phyloP scores from a whole-genome alignment of 2,888 invertebrate species.

The Oithona nana region DNA sequence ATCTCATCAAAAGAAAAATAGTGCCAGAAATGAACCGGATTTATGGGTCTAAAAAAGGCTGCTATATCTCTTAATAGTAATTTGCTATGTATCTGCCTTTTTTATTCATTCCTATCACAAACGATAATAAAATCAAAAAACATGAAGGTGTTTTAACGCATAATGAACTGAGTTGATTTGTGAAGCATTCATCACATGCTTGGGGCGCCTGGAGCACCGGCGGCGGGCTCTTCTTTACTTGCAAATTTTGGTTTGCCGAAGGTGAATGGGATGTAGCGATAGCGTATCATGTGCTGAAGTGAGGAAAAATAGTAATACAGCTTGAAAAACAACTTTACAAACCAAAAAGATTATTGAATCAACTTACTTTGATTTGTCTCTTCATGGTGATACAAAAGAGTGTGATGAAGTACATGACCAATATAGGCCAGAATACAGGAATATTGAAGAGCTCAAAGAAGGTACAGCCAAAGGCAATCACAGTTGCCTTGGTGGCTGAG shows the following conservation, averaged over 20 bases:
- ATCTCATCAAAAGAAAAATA: not conserved
- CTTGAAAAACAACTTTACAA: no score
- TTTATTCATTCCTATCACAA: no score
- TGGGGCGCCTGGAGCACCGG: no score
- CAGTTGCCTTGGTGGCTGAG: slow-evolving; percentile 79
- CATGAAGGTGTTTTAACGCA: no score
- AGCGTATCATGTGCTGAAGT: slow-evolving; percentile 92
- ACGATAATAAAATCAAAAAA: no score
- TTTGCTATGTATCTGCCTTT: no score
- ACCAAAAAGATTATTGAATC: not conserved
- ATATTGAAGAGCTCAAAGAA: slow-evolving; percentile 85
- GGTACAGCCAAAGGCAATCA: slow-evolving; percentile 74
- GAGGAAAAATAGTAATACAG: no score
- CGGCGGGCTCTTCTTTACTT: slow-evolving; percentile 1
- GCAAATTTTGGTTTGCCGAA: slow-evolving; percentile 61
- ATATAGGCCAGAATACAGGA: slow-evolving; percentile 99
- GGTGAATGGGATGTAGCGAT: slow-evolving; percentile 94
- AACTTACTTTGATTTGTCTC: slow-evolving; percentile 59
- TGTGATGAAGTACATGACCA: slow-evolving; percentile 98
- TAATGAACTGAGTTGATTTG: no score
- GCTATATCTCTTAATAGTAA: no score
- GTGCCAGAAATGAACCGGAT: not conserved
- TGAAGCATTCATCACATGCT: no score
- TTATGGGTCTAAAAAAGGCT: not conserved
- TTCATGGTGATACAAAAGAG: slow-evolving; percentile 98